Conservation (phyloP, 2,113 vertebrate genomes). For the Crocuta crocuta region DNA sequence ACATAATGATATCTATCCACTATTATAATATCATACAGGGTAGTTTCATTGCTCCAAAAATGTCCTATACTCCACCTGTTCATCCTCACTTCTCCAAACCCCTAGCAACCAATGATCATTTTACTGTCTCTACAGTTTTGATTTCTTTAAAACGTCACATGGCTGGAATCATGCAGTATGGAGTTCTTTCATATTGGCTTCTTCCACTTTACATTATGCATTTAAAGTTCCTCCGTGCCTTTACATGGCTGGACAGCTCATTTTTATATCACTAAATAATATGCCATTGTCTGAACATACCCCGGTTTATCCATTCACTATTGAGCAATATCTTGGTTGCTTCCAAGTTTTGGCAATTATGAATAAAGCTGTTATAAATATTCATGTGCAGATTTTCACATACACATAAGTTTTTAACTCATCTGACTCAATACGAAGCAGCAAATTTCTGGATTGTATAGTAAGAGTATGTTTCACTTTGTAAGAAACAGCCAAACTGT, state of each 20-base stretch:
- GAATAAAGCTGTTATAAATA: not conserved
- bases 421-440: slow-evolving; percentile 9
- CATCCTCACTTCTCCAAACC: not conserved
- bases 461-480: not conserved
- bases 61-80: not conserved
- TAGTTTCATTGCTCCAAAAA: not conserved
- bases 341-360: not conserved
- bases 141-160: not conserved
- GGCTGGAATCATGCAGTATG: not conserved
- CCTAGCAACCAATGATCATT: not conserved
- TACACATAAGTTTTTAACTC: not conserved
- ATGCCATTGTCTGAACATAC: not conserved
- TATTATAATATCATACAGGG: not conserved
- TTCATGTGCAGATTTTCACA: not conserved
- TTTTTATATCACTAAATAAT: not conserved
- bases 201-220: not conserved
- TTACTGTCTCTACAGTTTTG: not conserved
- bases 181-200: not conserved
- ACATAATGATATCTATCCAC: not conserved
- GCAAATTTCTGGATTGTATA: not conserved
- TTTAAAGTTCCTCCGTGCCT: not conserved
- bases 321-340: not conserved
- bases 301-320: not conserved
- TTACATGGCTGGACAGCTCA: not conserved
- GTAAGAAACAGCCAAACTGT: not conserved